phyloP scores from a whole-genome alignment of 2,888 invertebrate genomes.

The Ectropis crepuscularia region DNA sequence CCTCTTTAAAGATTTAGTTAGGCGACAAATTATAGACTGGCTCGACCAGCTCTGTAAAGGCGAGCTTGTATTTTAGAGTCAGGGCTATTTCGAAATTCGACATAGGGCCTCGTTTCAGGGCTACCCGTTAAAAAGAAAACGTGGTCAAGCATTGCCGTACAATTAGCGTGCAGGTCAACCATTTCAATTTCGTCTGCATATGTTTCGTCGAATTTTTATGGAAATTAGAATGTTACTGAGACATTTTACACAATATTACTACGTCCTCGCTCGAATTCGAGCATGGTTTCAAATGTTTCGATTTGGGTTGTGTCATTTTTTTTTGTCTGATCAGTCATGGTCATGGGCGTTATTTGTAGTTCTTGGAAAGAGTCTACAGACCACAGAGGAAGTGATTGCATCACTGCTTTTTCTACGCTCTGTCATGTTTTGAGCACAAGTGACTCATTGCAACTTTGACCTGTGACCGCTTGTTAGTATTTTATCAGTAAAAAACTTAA shows the following conservation, averaged over 20 bases:
- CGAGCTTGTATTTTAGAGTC: constrained; percentile 42
- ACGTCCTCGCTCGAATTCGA: not conserved
- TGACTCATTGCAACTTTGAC: constrained; percentile 27
- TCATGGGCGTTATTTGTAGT: constrained; percentile 1
- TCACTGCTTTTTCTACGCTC: constrained; percentile 29
- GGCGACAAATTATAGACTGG: constrained; percentile 45
- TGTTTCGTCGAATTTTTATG: not conserved
- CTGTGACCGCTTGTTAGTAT: not conserved
- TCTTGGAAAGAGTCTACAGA: constrained; percentile 23
- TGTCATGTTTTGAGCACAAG: constrained; percentile 26
- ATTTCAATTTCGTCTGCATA: not conserved
- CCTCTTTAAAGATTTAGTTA: constrained; percentile 28
- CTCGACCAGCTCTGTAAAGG: constrained; percentile 40
- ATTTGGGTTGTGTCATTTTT: not conserved
- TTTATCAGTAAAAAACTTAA: not conserved
- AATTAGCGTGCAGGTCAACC: constrained; percentile 4
- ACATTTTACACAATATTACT: not conserved
- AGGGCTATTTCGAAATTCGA: constrained; percentile 46
- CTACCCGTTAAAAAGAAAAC: constrained; percentile 8
- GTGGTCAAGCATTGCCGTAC: constrained; percentile 7
- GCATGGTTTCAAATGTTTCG: not conserved
- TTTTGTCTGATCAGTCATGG: not conserved
- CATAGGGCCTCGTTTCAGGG: constrained; percentile 42
- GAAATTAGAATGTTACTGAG: not conserved
- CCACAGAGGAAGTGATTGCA: constrained; percentile 29